Evolutionary conservation across 2,113 vertebrate species (phyloP), one percentile per base, ranked within the genome.

Genomic region (Antennarius striatus): DNA sequence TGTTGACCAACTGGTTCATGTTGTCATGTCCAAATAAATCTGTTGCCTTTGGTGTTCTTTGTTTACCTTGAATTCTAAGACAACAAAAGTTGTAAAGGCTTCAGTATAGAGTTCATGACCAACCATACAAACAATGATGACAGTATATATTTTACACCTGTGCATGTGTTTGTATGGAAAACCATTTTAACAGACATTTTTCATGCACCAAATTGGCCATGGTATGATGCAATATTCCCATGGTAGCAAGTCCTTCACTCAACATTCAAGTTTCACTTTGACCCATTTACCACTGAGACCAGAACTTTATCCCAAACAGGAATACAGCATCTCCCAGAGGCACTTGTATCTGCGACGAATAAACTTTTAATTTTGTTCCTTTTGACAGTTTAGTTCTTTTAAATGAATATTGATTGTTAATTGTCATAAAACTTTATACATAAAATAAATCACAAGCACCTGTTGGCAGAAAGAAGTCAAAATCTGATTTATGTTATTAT

Each of bases 191-290:
- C 22, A 22, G 22, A 22, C 22, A 22, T 22, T 36, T 36, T 36
- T 36, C 32, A 36, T 36, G 5, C 32, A 36, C 7, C 73, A 67
- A 48, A 68, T 63, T 43, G 50, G 43, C 48, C 61, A 47, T 13
- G 28, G 29, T 14, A 58, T 84, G 77, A 79, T 71, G 80, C 55
- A 80, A 76, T 73, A 47, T 32, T 76, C 74, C 73, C 49, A 10
- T 22, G 57, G 29, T 66, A 58, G 14, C 7, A n/a, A 50, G 46
- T 52, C 12, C 17, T 67, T 68, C 62, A 46, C n/a, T 71, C 10
- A 64, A 64, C 5, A 11, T 42, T 64, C 1, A 64, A 51, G 13
- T 30, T 29, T 32, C 39, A 48, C 43, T 17, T 40, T 32, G 55
- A 22, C 63, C 39, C 13, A 53, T 46, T 62, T 14, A 53, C 17